These are phyloP conservation scores for Cryptophagus acutangulus DNA, from an alignment of 2,888 invertebrate species.

Conservation along the genomic window DNA sequence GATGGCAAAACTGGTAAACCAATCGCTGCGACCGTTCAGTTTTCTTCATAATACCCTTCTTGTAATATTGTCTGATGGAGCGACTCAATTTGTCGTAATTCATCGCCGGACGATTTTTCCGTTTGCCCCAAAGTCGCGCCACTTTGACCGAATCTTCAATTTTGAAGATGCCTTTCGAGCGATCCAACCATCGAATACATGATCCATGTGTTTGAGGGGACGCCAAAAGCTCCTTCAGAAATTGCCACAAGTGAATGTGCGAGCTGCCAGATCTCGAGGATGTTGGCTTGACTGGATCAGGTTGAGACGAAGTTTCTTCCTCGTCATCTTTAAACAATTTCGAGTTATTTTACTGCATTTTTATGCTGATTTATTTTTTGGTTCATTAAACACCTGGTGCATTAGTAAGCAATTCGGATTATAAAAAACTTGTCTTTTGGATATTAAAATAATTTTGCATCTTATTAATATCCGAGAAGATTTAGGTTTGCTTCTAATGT, in stretches of 20 bases:
- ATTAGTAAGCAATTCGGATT: too few relatives aligned
- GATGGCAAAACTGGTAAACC: conserved; percentile 98
- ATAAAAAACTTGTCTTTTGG: too few relatives aligned
- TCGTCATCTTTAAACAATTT: conserved; percentile 49
- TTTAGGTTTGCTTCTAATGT: too few relatives aligned
- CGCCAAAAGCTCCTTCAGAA: conserved; percentile 89
- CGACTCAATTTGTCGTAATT: conserved; percentile 98
- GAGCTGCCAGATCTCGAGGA: conserved; percentile 61
- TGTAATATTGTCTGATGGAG: conserved; percentile 97
- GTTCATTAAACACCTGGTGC: too few relatives aligned
- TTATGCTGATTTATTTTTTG: too few relatives aligned
- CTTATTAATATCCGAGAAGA: too few relatives aligned
- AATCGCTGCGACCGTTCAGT: conserved; percentile 96
- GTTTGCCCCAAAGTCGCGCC: conserved; percentile 95
- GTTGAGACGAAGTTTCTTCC: conserved; percentile 44
- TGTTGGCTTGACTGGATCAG: conserved; percentile 35
- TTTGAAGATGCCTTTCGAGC: conserved; percentile 93
- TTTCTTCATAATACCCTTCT: conserved; percentile 99
- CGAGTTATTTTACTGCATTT: too few relatives aligned
- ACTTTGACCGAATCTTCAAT: conserved; percentile 98
- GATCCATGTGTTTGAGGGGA: conserved; percentile 85
- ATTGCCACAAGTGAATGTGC: conserved; percentile 98
- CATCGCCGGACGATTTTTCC: conserved; percentile 98
- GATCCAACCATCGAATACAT: conserved; percentile 96
- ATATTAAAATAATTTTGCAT: too few relatives aligned